Evolutionary conservation across 2,113 vertebrate species (phyloP).

Genomic region (Myanophis thanlyinensis): DNA sequence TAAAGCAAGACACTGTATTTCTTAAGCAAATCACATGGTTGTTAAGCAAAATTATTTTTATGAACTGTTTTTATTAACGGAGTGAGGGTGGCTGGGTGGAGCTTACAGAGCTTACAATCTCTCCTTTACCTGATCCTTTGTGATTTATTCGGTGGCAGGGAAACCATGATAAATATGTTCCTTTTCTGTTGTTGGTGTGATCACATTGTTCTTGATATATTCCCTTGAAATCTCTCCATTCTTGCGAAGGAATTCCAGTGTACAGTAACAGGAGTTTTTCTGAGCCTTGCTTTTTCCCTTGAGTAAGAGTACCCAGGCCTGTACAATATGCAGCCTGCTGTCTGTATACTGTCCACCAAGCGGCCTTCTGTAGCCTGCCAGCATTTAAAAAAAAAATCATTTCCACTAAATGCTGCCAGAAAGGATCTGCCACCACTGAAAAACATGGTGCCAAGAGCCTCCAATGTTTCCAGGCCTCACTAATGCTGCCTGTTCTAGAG

Average conservation of each 20-base stretch:
- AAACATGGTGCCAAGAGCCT: neutral
- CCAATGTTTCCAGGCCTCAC: neutral
- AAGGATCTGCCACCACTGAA: neutral
- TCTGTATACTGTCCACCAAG: neutral
- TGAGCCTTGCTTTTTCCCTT: neutral
- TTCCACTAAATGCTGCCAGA: neutral
- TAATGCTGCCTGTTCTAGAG: neutral
- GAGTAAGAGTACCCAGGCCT: neutral
- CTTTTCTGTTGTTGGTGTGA: too few species aligned
- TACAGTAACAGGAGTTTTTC: neutral
- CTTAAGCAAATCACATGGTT: neutral
- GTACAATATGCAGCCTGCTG: neutral
- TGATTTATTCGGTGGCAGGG: neutral
- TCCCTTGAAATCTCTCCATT: neutral
- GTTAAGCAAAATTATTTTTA: neutral
- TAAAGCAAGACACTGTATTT: neutral
- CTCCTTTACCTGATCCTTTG: neutral
- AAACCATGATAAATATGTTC: neutral
- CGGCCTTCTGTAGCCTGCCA: neutral
- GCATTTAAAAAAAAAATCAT: neutral
- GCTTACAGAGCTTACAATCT: too few species aligned
- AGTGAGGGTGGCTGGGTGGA: too few species aligned
- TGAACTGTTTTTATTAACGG: too few species aligned
- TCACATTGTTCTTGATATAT: neutral
- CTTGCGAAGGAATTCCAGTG: neutral